These are phyloP conservation scores for Martes flavigula DNA, from an alignment of 2,797 vertebrate genomes.

Conservation along the genomic window DNA sequence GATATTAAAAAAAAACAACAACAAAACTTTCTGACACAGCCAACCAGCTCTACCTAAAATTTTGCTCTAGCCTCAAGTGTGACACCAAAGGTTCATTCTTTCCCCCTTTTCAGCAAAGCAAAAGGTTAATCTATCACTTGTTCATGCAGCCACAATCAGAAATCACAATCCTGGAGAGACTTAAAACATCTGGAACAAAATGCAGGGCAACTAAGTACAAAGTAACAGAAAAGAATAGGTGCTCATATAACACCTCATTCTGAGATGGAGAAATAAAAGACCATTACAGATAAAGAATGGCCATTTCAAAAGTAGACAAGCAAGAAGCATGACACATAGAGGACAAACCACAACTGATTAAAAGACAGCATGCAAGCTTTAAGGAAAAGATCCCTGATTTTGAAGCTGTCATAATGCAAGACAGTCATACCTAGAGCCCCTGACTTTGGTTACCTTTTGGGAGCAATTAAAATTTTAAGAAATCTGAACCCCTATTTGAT, in stretches of 20 bases:
- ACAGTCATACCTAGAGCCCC: not conserved
- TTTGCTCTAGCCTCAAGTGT: not conserved
- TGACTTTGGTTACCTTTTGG: not conserved
- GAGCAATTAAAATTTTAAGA: not conserved
- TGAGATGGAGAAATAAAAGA: not conserved
- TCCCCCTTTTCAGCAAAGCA: constrained; percentile 5
- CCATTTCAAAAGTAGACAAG: constrained; percentile 32
- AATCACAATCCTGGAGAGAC: constrained; percentile 21
- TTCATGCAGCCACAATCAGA: constrained; percentile 40
- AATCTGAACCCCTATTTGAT: constrained; percentile 30
- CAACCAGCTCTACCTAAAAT: not conserved
- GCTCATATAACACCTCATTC: not conserved
- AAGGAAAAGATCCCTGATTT: constrained; percentile 25
- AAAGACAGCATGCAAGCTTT: not conserved
- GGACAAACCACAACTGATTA: not conserved
- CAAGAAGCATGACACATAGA: not conserved
- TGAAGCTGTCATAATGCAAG: not conserved
- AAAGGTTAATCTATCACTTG: not conserved
- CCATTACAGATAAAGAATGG: not conserved
- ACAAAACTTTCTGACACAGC: not conserved
- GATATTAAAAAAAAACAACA: not conserved
- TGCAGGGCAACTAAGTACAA: not conserved
- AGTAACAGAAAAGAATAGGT: constrained; percentile 27
- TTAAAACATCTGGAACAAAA: constrained; percentile 54
- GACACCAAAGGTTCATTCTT: not conserved